Evolutionary conservation across 1,140 invertebrate genomes (phyloP).

Genomic region (Scaptomyza hsui): DNA sequence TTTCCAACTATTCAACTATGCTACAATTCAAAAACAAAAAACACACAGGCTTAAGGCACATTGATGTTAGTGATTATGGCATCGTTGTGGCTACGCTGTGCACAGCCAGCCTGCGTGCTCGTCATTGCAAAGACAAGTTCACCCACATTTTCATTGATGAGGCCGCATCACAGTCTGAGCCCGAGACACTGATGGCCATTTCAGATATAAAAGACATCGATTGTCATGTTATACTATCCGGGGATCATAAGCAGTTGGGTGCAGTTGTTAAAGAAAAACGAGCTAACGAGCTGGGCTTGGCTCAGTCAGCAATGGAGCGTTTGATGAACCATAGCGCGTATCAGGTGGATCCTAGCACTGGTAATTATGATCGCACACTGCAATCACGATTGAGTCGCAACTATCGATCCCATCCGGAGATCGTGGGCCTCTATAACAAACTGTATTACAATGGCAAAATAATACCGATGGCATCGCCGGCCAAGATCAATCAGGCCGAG

Average conservation of each 20-base stretch:
- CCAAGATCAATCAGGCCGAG: slow-evolving; percentile 50
- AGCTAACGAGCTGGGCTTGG: slow-evolving; percentile 84
- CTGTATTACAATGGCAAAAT: slow-evolving; percentile 88
- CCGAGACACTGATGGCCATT: slow-evolving; percentile 89
- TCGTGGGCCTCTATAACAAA: slow-evolving; percentile 87
- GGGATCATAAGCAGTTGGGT: slow-evolving; percentile 93
- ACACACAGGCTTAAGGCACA: slow-evolving; percentile 10
- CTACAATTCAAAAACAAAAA: neutral
- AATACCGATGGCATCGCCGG: slow-evolving; percentile 59
- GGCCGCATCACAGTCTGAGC: slow-evolving; percentile 92
- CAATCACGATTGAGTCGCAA: slow-evolving; percentile 88
- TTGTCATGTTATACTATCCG: slow-evolving; percentile 89
- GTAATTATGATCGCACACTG: slow-evolving; percentile 86
- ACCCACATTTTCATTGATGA: slow-evolving; percentile 94
- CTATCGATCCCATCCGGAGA: slow-evolving; percentile 87
- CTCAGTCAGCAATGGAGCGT: slow-evolving; percentile 86
- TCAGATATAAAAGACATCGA: slow-evolving; percentile 85
- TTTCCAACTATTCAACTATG: slow-evolving; percentile 51
- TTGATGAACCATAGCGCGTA: slow-evolving; percentile 84
- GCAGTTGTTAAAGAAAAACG: slow-evolving; percentile 87
- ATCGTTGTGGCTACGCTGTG: slow-evolving; percentile 61
- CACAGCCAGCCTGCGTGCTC: slow-evolving; percentile 84
- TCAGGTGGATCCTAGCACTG: slow-evolving; percentile 80
- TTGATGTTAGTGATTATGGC: slow-evolving; percentile 43
- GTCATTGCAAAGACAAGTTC: slow-evolving; percentile 85